Evolutionary conservation across 2,113 vertebrate species (phyloP).

Genomic region (Riparia riparia): DNA sequence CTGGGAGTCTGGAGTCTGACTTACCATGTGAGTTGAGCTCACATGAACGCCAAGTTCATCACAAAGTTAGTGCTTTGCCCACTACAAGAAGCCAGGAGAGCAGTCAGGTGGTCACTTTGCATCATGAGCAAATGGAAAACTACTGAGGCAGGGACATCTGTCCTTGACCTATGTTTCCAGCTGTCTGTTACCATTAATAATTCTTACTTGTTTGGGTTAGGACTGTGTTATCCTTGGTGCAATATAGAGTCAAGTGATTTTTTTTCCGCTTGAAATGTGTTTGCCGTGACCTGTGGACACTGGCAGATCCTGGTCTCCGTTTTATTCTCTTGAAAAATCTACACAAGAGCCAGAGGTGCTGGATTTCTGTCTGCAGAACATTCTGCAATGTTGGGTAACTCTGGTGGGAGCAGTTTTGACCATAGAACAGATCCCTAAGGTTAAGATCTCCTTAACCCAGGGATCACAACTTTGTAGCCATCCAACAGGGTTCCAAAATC

Average conservation of each 20-base stretch:
- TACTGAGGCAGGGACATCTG: background rate
- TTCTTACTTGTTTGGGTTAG: background rate
- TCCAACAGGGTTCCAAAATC: background rate
- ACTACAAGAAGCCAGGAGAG: background rate
- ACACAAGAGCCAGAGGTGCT: background rate
- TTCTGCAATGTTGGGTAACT: background rate
- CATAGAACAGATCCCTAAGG: background rate
- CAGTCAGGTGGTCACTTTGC: background rate
- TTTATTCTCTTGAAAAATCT: background rate
- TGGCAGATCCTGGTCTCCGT: background rate
- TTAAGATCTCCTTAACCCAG: background rate
- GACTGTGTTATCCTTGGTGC: background rate
- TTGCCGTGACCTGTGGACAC: background rate
- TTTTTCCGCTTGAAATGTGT: background rate
- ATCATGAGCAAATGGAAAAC: background rate
- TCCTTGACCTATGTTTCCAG: slow-evolving; percentile 2
- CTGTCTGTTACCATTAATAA: slow-evolving; percentile 1
- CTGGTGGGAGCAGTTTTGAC: background rate
- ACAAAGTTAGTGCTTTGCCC: background rate
- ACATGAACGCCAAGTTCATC: background rate
- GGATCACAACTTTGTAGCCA: background rate
- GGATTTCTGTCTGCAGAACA: background rate
- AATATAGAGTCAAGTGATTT: background rate
- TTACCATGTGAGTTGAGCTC: background rate
- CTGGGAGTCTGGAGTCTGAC: background rate